Evolutionary conservation across 2,888 invertebrate genomes (phyloP), one percentile per base, ranked within the genome.

Genomic region (Diarsia brunnea): DNA sequence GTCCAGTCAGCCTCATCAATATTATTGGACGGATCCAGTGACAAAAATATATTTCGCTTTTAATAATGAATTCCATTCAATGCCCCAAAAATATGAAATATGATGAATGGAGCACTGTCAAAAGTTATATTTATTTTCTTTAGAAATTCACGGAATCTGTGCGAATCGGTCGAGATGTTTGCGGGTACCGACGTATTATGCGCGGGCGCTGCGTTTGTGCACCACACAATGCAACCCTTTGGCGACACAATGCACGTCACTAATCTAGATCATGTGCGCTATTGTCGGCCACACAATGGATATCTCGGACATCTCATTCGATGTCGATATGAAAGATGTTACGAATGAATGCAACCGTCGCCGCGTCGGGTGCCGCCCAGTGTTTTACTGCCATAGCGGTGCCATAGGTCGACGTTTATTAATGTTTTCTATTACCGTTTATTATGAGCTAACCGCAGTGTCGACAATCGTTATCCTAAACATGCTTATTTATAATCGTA

Each of bases 401-500:
- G 69, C 38, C 65, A 66, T 51, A 81, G 82, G 69, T 85, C 76
- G 72, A 75, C n/a, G 68, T 74, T 76, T 81, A 85, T 87, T 70
- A 74, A 74, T 69, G 78, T 84, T 84, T 85, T 84, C 88, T 89
- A 85, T 84, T 88, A 86, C 70, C n/a, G 69, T 84, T 83, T 85
- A 77, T 79, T 80, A 81, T 79, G 79, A 87, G 77, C 69, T 81
- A 81, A 87, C 87, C 87, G 82, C 86, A 84, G 80, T 90, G 94
- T 93, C 93, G 93, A 93, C 93, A 93, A 91, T 94, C 90, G 92
- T 95, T 94, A 93, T 93, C 94, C 95, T 96, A 96, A 96, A 95
- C 94, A 94, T 93, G 93, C 91, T 93, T 94, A 94, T 94, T 95
- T 95, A 95, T 95, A 95, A 95, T 95, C 94, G 93, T 92, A 92